Base-by-base conservation (phyloP, 2,888 invertebrate species). In the Sinentomon sp. region DNA sequence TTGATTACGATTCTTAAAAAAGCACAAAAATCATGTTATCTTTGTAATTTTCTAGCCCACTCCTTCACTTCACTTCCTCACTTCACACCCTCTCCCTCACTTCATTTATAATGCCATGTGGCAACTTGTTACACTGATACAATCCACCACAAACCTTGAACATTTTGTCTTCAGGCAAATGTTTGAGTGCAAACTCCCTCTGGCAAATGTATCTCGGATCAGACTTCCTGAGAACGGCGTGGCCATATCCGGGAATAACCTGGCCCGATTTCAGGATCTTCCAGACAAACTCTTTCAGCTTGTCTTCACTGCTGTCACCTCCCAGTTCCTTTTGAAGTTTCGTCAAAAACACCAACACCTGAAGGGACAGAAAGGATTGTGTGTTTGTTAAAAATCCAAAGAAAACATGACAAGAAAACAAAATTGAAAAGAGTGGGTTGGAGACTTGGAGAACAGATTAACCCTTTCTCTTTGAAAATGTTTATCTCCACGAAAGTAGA, bases 221-320 rank as follows among this genome's bases (percentile, higher is more conserved):
- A 40, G 89, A 89, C 58, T 87, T 87, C 46, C 89, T 67, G 41
- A 89, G 65, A 2, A 92, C 89, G 43, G 89, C 89, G 53, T 89
- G 89, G 20, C 89, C 89, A 51, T 85, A 89, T 29, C 89, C 89
- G 32, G 89, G 89, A 26, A 92, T 78, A n/a, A 89, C 89, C 56
- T 83, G 83, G 40, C 87, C 87, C 38, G 75, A 71, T 59, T 87
- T 85, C 34, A 89, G 63, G 2, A 89, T 92, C 56, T 83, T 87
- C 83, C 85, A 83, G 51, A 97, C 80, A 60, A 87, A 94, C 32
- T 92, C 85, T 54, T 82, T 83, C 34, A 99, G 62, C 46, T 83
- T 67, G 0, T 89, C 77, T 53, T 92, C 85, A 12, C 76, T 69
- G 40, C 76, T 72, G 49, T 68, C 70, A 46, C 75, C 71, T 32